These are phyloP conservation scores for Haemorhous mexicanus DNA, from an alignment of 2,113 vertebrate species.

Conservation along the genomic window DNA sequence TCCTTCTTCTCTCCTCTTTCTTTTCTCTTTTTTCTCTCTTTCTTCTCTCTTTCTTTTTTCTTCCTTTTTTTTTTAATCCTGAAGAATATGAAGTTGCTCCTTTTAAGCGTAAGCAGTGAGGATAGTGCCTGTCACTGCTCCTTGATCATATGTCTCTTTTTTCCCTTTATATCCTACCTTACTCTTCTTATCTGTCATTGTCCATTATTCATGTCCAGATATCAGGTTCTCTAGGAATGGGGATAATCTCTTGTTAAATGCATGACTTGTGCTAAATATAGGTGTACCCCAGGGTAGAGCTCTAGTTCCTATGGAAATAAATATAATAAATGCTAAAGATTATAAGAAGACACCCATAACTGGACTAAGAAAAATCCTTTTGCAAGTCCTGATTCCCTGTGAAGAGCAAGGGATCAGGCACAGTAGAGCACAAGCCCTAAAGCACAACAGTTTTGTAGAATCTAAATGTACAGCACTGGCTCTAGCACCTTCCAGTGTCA, in stretches of 20 bases:
- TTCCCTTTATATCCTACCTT: not conserved
- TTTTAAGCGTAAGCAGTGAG: not conserved
- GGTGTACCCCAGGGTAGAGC: not conserved
- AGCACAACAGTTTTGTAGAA: not conserved
- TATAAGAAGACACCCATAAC: not conserved
- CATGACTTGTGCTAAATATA: not conserved
- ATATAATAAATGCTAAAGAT: not conserved
- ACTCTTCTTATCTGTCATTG: not conserved
- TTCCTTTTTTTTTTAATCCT: rapidly evolving
- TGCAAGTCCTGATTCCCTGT: not conserved
- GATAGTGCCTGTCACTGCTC: not conserved
- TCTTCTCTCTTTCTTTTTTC: not conserved
- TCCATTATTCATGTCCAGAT: not conserved
- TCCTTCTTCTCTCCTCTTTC: no score
- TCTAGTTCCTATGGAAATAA: not conserved
- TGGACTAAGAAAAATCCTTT: not conserved
- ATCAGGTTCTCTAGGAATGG: not conserved
- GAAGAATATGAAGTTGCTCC: not conserved
- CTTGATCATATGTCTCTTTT: not conserved
- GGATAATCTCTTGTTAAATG: not conserved
- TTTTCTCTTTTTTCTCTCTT: not conserved
- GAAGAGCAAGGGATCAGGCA: not conserved
- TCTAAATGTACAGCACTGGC: not conserved
- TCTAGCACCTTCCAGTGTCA: not conserved
- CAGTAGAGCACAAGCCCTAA: not conserved